phyloP scores from a whole-genome alignment of 2,888 invertebrate species.

The Pandemis corylana region DNA sequence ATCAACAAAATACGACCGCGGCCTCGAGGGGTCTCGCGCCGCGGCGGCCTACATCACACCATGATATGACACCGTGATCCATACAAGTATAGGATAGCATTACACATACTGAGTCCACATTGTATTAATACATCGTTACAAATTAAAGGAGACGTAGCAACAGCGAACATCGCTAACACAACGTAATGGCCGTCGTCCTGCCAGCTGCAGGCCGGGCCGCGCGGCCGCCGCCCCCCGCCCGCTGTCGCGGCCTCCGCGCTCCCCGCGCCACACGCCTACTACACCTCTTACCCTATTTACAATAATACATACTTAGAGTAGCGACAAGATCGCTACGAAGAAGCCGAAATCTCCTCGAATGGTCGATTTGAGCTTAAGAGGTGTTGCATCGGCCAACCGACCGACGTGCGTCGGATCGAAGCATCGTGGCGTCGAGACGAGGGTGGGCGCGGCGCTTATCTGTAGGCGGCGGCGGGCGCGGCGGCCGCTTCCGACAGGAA shows the following conservation, averaged over 20 bases:
- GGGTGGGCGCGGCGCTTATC: slow-evolving; percentile 29
- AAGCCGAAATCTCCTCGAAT: slow-evolving; percentile 19
- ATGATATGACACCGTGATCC: slow-evolving; percentile 76
- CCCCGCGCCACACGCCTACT: not conserved
- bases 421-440: not conserved
- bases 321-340: slow-evolving; percentile 33
- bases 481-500: slow-evolving; percentile 62
- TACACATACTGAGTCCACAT: slow-evolving; percentile 40
- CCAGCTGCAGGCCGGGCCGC: slow-evolving; percentile 16
- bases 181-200: slow-evolving; percentile 32
- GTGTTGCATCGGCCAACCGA: slow-evolving; percentile 1
- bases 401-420: not conserved
- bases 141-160: slow-evolving; percentile 44
- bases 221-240: slow-evolving; percentile 24
- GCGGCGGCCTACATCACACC: slow-evolving; percentile 64
- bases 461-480: slow-evolving; percentile 34
- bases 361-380: slow-evolving; percentile 21
- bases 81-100: slow-evolving; percentile 50
- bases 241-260: slow-evolving; percentile 4
- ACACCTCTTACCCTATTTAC: slow-evolving; percentile 29
- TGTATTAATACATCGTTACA: slow-evolving; percentile 40
- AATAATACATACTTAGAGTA: slow-evolving; percentile 35
- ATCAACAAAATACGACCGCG: slow-evolving; percentile 62
- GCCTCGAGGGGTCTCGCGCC: slow-evolving; percentile 37
- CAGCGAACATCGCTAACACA: slow-evolving; percentile 46